phyloP scores from a whole-genome alignment of 1,140 invertebrate species.

The Apis mellifera region DNA sequence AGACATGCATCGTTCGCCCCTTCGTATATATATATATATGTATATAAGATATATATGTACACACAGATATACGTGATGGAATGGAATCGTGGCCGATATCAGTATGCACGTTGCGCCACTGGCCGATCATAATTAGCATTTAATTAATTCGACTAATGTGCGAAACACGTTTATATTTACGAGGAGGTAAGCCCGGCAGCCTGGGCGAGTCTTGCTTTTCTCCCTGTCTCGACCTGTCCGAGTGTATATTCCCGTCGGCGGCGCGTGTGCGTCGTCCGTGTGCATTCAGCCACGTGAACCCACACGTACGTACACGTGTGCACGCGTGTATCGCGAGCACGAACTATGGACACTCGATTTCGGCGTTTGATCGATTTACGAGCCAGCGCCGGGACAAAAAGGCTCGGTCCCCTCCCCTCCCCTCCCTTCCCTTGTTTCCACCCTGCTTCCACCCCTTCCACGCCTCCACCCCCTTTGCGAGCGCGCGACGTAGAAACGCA shows the following conservation, averaged over 20 bases:
- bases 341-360: slow-evolving; percentile 62
- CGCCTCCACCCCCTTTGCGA: slow-evolving; percentile 2
- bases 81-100: slow-evolving; percentile 54
- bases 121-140: slow-evolving; percentile 73
- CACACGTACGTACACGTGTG: background rate
- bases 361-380: slow-evolving; percentile 73
- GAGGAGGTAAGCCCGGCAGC: slow-evolving; percentile 51
- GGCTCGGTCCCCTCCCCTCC: slow-evolving; percentile 12
- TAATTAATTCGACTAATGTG: slow-evolving; percentile 76
- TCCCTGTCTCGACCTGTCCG: slow-evolving; percentile 3
- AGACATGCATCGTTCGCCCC: slow-evolving; percentile 38
- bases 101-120: slow-evolving; percentile 63
- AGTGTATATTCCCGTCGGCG: slow-evolving; percentile 27
- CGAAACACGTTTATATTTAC: slow-evolving; percentile 71
- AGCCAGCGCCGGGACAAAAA: slow-evolving; percentile 56
- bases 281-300: background rate
- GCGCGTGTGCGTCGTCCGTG: background rate
- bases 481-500: slow-evolving; percentile 59
- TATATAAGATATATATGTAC: background rate
- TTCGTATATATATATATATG: too few species aligned
- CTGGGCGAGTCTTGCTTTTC: slow-evolving; percentile 35
- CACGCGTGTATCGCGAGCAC: slow-evolving; percentile 46
- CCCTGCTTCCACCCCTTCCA: background rate
- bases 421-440: background rate
- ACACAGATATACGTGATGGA: slow-evolving; percentile 11